Base-by-base conservation (phyloP, 2,888 invertebrate species). In the Hirtodrosophila alboralis region DNA sequence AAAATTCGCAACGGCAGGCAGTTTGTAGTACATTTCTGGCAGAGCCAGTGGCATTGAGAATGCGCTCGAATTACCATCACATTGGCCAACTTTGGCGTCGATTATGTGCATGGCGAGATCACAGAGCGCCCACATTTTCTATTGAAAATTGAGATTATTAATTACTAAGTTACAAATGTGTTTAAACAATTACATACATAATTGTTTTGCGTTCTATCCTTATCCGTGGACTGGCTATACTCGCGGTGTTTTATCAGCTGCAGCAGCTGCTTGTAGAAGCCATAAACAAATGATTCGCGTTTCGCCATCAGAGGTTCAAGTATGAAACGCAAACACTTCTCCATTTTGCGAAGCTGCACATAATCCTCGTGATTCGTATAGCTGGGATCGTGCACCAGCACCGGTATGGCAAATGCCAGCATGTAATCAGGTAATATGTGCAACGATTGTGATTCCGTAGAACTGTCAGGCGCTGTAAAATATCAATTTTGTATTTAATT, bases 91-190 rank as follows among this genome's bases (percentile, higher is more conserved):
- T 89, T 97, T 97, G 54, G 96, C 93, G 91, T 96, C 93, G 76
- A 99, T 94, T 84, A 99, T 93, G 41, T 96, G 96, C 92, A 97
- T 94, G 10, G 98, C 96, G 71, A 99, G 92, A 92, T 99, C 99
- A 92, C 98, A 98, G 48, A 97, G 94, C 21, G 98, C 96, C 96
- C 98, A 99, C 89, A 99, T 91, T 95, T 97, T 98, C 97, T 98
- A 91, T 0, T 91, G 41, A 53, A 60, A 47, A 8, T 14, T 41
- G 38, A 51, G 45, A 27, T 54, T 1, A 23, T 23, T 5, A 23
- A 5, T 18, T 1, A 18, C 4, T 8, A 23, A 2, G 8, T 43
- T 23, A 28, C 8, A 45, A 14, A 40, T 7, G 4, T 2, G 18
- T 0, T 0, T 2, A 31, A 5, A 10, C 10, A 60, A 31, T 0